phyloP scores from a whole-genome alignment of 2,888 invertebrate genomes.

The Euplagia quadripunctaria region DNA sequence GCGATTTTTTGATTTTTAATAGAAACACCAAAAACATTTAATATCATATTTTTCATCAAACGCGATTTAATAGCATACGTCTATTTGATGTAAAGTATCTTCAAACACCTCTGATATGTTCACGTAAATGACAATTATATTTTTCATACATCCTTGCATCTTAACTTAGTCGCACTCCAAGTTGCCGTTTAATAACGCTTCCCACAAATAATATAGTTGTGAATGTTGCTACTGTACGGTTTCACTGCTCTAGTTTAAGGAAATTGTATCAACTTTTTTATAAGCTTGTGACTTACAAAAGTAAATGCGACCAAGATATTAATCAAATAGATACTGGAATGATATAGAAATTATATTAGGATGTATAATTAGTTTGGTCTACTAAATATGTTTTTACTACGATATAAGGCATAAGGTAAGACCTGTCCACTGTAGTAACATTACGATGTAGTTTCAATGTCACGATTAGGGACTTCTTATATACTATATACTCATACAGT shows the following conservation, averaged over 20 bases:
- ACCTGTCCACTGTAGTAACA: conserved; percentile 22
- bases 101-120: no score
- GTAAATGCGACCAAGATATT: not conserved
- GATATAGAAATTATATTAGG: not conserved
- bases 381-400: not conserved
- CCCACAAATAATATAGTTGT: conserved; percentile 57
- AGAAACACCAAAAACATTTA: not conserved
- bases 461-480: conserved; percentile 76
- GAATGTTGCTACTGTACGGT: conserved; percentile 40
- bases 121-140: no score
- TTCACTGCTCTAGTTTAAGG: conserved; percentile 49
- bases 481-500: conserved; percentile 72
- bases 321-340: not conserved
- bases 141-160: conserved; percentile 53
- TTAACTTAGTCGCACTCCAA: conserved; percentile 61
- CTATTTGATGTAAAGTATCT: no score
- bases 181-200: conserved; percentile 58
- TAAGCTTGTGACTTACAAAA: not conserved
- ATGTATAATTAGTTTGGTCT: not conserved
- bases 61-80: no score
- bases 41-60: no score
- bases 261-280: not conserved
- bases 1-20: not conserved
- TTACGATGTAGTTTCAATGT: conserved; percentile 75
- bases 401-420: not conserved